Conservation (phyloP, 2,797 vertebrate genomes). For the Argyrosomus regius region DNA sequence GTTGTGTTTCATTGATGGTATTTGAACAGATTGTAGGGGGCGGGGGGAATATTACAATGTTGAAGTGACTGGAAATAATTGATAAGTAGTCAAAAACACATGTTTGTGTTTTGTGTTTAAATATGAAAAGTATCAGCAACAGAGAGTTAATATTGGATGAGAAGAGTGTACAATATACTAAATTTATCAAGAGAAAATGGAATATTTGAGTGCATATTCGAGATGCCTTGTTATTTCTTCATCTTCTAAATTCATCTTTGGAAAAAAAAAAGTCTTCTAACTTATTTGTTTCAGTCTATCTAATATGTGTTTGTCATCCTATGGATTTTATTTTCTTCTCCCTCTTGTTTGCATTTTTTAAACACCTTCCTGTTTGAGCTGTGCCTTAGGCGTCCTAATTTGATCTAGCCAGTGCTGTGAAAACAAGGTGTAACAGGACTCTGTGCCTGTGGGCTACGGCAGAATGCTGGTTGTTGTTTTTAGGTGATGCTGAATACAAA, state of each 20-base stretch:
- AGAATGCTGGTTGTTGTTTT: conserved; percentile 64
- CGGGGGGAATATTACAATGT: background rate
- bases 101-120: background rate
- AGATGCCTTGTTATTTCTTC: background rate
- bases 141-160: no score
- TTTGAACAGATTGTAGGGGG: background rate
- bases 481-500: conserved; percentile 62
- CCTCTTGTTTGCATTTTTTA: conserved; percentile 17
- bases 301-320: background rate
- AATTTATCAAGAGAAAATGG: background rate
- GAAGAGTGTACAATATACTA: background rate
- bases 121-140: no score
- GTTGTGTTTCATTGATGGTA: background rate
- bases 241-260: background rate
- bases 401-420: conserved; percentile 23
- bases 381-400: conserved; percentile 35
- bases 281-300: background rate
- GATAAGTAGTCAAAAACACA: background rate
- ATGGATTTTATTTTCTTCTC: background rate
- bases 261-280: no score
- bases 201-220: background rate
- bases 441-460: conserved; percentile 51
- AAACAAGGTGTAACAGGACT: conserved; percentile 68
- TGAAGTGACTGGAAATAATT: background rate
- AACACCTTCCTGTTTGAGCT: conserved; percentile 37